Evolutionary conservation across 37 sponge, comb jelly and placozoan species (phyloP).

Genomic region (Haliclona indistincta): DNA sequence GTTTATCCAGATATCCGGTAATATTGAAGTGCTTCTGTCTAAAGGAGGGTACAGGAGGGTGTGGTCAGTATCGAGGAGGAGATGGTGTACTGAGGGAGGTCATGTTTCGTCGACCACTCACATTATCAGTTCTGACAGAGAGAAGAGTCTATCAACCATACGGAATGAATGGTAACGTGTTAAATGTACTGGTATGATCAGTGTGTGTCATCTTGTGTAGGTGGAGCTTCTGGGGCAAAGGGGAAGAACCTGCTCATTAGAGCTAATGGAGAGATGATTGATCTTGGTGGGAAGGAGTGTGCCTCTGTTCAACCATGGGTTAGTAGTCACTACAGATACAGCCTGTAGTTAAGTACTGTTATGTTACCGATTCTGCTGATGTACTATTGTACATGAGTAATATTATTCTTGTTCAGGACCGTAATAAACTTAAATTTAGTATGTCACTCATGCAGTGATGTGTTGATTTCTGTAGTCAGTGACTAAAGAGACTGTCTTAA

Average conservation of each 20-base stretch:
- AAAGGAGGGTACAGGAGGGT: constrained; percentile 83
- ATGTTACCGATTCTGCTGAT: no score
- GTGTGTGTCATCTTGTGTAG: constrained; percentile 26
- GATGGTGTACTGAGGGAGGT: constrained; percentile 91
- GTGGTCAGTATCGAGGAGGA: constrained; percentile 81
- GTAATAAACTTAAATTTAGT: no score
- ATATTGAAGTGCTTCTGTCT: constrained; percentile 75
- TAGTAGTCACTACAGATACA: no score
- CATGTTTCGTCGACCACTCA: constrained; percentile 70
- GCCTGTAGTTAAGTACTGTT: no score
- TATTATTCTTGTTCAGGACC: no score
- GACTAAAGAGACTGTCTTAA: no score
- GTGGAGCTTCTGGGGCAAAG: constrained; percentile 68
- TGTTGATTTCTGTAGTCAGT: no score
- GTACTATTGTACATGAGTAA: no score
- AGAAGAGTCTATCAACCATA: constrained; percentile 82
- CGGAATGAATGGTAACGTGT: constrained; percentile 74
- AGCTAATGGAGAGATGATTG: constrained; percentile 44
- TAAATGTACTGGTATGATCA: not conserved
- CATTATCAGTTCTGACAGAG: constrained; percentile 86
- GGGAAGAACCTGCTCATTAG: constrained; percentile 81
- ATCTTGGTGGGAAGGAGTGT: constrained; percentile 74
- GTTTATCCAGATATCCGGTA: constrained; percentile 82
- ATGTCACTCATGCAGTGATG: no score
- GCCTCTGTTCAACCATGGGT: constrained; percentile 76